These are phyloP conservation scores for Agapostemon virescens DNA, from an alignment of 2,888 invertebrate genomes.

Conservation along the genomic window DNA sequence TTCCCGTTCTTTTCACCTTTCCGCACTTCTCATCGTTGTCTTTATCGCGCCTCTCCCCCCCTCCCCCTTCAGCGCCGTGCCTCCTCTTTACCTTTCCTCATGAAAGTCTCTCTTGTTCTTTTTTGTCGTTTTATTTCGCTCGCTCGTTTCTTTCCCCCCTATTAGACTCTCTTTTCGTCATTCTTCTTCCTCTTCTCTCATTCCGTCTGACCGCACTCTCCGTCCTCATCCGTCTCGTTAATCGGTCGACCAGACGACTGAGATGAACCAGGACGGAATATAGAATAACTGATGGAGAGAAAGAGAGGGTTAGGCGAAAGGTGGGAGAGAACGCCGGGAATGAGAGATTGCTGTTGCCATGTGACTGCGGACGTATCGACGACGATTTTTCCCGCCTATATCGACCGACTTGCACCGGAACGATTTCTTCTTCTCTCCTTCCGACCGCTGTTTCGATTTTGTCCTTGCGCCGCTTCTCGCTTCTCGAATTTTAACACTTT, in stretches of 20 bases:
- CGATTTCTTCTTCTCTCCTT: conserved; percentile 23
- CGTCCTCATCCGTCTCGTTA: conserved; percentile 39
- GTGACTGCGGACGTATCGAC: conserved; percentile 63
- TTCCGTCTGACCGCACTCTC: conserved; percentile 26
- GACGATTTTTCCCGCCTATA: conserved; percentile 63
- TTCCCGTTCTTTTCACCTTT: conserved; percentile 7
- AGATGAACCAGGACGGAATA: conserved; percentile 58
- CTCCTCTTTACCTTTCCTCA: conserved; percentile 44
- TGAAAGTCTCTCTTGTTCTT: conserved; percentile 31
- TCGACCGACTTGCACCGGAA: conserved; percentile 38
- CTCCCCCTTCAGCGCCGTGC: too few species aligned
- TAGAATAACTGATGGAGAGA: conserved; percentile 60
- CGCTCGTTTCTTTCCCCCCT: not conserved
- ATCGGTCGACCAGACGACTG: conserved; percentile 33
- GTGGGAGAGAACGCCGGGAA: conserved; percentile 47
- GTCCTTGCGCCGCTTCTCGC: not conserved
- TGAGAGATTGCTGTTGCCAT: conserved; percentile 67
- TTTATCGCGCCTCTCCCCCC: conserved; percentile 37
- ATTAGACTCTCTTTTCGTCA: conserved; percentile 26
- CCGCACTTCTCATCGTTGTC: conserved; percentile 28
- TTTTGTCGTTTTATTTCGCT: conserved; percentile 8
- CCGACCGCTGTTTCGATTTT: not conserved
- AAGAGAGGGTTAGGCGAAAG: conserved; percentile 38
- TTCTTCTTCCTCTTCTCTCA: conserved; percentile 22
- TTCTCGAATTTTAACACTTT: not conserved